Evolutionary conservation across 2,113 vertebrate species (phyloP).

Genomic region (Gymnorhina tibicen): DNA sequence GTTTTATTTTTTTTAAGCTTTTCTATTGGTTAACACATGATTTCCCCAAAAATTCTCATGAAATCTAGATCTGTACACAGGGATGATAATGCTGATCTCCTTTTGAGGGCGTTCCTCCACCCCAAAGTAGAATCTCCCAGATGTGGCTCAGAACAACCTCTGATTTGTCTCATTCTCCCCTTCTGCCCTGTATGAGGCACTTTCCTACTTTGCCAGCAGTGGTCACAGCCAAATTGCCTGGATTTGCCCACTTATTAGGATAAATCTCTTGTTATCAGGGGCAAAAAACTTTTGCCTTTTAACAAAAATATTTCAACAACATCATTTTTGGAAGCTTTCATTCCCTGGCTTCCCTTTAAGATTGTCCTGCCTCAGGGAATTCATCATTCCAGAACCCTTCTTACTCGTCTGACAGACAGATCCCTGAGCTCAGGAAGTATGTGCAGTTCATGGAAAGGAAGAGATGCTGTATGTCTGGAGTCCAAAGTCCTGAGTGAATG

Average conservation of each 20-base stretch:
- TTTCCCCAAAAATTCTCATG: neutral
- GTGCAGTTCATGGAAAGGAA: neutral
- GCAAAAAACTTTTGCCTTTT: neutral
- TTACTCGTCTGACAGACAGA: neutral
- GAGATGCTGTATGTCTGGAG: neutral
- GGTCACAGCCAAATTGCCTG: neutral
- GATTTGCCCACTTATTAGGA: neutral
- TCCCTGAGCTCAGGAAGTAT: neutral
- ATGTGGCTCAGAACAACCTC: neutral
- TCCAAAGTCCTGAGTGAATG: neutral
- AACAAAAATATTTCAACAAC: neutral
- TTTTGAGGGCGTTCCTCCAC: neutral
- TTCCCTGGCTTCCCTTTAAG: neutral
- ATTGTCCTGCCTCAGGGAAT: neutral
- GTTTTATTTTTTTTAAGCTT: neutral
- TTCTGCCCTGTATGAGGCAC: neutral
- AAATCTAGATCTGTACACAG: neutral
- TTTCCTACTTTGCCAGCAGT: neutral
- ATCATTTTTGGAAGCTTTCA: neutral
- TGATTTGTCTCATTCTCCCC: neutral
- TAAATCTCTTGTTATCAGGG: neutral
- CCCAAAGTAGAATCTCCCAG: neutral
- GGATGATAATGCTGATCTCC: fast-evolving
- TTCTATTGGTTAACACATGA: neutral
- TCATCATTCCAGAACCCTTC: neutral